phyloP scores from a whole-genome alignment of 2,797 vertebrate genomes.

The Hirundo rustica region DNA sequence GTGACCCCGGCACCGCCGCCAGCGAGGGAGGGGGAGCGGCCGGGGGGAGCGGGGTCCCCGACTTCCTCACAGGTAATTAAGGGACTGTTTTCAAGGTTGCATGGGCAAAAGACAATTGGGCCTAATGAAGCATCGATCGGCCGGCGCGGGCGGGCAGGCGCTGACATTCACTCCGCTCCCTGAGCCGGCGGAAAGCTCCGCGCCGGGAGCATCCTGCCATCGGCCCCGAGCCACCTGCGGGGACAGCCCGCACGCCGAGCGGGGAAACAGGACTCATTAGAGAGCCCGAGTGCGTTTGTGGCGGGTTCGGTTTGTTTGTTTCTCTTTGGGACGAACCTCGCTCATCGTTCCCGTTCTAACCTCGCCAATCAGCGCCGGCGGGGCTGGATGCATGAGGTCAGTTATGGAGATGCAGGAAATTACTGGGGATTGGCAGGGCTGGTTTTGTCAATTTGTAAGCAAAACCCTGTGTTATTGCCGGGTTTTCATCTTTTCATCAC shows the following conservation, averaged over 20 bases:
- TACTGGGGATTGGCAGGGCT: constrained; percentile 32
- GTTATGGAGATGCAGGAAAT: constrained; percentile 57
- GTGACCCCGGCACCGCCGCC: constrained; percentile 58
- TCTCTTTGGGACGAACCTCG: background rate
- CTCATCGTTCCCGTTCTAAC: constrained; percentile 24
- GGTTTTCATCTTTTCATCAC: constrained; percentile 34
- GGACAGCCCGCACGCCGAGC: background rate
- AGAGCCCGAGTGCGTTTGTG: background rate
- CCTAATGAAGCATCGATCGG: constrained; percentile 79
- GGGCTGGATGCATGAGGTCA: constrained; percentile 57
- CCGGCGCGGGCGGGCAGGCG: constrained; percentile 54
- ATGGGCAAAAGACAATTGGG: constrained; percentile 75
- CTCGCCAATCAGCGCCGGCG: constrained; percentile 51
- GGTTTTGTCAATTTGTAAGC: constrained; percentile 56
- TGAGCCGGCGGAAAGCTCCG: constrained; percentile 23
- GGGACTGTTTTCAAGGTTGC: constrained; percentile 80
- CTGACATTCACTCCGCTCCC: constrained; percentile 64
- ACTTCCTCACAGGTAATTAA: constrained; percentile 79
- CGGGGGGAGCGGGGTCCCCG: constrained; percentile 34
- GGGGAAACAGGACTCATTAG: background rate
- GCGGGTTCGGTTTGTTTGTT: background rate
- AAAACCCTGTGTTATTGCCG: constrained; percentile 27
- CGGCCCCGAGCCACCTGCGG: background rate
- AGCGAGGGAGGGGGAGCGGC: background rate
- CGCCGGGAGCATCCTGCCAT: background rate